Conservation (phyloP, 2,888 invertebrate species). For the Platynereis dumerilii region DNA sequence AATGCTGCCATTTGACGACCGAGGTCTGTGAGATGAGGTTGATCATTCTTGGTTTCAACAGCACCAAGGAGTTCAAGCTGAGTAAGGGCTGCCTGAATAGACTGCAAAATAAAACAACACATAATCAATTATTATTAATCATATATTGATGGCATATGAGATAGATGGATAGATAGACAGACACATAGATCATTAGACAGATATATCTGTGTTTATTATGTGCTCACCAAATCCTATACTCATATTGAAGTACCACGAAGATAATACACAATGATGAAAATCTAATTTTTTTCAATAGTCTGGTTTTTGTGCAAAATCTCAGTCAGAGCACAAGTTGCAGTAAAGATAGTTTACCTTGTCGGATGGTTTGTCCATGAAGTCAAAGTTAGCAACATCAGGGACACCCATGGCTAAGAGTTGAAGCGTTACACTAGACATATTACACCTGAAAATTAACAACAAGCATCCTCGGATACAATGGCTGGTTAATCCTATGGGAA, state of each 20-base stretch:
- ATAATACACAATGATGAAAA: too few species aligned
- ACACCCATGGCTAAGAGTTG: conserved; percentile 86
- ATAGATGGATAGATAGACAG: too few species aligned
- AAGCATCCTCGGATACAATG: too few species aligned
- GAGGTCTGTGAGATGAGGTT: conserved; percentile 72
- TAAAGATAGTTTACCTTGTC: too few species aligned
- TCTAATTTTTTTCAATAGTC: background rate
- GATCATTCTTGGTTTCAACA: conserved; percentile 9
- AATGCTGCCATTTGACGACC: conserved; percentile 88
- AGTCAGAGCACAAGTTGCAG: background rate
- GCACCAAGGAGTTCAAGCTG: conserved; percentile 17
- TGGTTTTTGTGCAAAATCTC: background rate
- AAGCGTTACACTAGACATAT: conserved; percentile 76
- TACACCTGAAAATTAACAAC: conserved; percentile 66
- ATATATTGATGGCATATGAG: background rate
- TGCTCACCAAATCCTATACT: too few species aligned
- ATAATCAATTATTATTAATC: background rate
- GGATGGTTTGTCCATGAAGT: conserved; percentile 88
- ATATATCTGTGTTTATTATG: too few species aligned
- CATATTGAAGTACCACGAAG: too few species aligned
- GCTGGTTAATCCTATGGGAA: too few species aligned
- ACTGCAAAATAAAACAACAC: conserved; percentile 8
- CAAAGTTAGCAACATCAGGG: conserved; percentile 78
- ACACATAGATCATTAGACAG: too few species aligned
- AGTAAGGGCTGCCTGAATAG: conserved; percentile 7